Conservation (phyloP, 2,888 invertebrate species). For the Crocallis elinguaria region DNA sequence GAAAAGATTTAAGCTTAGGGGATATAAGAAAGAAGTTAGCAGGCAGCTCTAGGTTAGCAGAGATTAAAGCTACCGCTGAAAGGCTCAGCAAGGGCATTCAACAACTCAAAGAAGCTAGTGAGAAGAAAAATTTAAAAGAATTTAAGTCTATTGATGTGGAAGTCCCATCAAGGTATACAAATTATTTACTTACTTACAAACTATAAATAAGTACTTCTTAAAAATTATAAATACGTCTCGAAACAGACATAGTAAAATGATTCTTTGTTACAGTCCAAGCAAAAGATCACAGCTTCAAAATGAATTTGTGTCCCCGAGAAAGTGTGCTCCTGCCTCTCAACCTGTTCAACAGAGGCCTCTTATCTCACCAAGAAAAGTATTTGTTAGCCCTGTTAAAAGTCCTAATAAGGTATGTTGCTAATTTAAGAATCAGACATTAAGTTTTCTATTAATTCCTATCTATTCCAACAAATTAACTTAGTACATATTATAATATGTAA, state of each 20-base stretch:
- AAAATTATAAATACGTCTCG: no score
- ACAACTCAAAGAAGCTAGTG: slow-evolving; percentile 81
- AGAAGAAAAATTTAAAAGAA: slow-evolving; percentile 85
- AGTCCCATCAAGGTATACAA: slow-evolving; percentile 87
- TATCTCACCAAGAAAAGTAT: slow-evolving; percentile 86
- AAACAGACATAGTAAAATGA: no score
- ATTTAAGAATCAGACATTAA: neutral
- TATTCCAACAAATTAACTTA: neutral
- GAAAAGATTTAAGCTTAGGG: slow-evolving; percentile 87
- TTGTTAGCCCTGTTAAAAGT: slow-evolving; percentile 86
- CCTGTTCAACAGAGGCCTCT: slow-evolving; percentile 73
- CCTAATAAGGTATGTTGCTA: slow-evolving; percentile 81
- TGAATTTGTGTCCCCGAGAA: slow-evolving; percentile 85
- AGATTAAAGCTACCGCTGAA: slow-evolving; percentile 88
- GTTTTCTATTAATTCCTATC: no score
- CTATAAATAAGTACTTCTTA: no score
- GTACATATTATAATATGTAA: no score
- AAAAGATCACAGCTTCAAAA: slow-evolving; percentile 64
- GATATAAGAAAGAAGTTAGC: slow-evolving; percentile 88
- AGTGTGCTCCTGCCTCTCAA: slow-evolving; percentile 68
- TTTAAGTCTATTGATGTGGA: slow-evolving; percentile 91
- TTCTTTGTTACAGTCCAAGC: slow-evolving; percentile 87
- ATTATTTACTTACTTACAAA: no score
- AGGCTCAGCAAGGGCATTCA: slow-evolving; percentile 87
- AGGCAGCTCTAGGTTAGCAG: slow-evolving; percentile 88